These are phyloP conservation scores for Rotaria magnacalcarata DNA, from an alignment of 2,888 invertebrate species.

Conservation along the genomic window DNA sequence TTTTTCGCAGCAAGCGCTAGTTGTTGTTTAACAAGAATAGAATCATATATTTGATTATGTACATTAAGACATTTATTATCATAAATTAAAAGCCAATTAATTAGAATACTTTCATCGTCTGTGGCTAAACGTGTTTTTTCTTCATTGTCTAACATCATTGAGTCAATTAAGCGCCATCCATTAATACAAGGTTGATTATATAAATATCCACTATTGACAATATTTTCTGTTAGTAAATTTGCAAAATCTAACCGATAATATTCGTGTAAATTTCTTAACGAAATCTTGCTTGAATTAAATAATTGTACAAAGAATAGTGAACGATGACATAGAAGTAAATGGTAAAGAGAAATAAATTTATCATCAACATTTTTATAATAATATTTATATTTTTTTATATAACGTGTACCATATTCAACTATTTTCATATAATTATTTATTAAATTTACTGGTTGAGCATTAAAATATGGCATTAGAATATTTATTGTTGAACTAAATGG, in stretches of 20 bases:
- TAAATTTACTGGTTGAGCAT: background rate
- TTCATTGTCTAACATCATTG: background rate
- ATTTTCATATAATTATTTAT: slow-evolving; percentile 7
- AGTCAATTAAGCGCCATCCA: background rate
- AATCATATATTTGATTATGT: background rate
- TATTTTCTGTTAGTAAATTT: background rate
- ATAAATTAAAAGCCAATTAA: background rate
- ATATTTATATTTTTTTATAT: slow-evolving; percentile 7
- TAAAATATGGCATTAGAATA: background rate
- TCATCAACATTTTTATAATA: slow-evolving; percentile 6
- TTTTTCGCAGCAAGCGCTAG: background rate
- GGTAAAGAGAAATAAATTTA: background rate
- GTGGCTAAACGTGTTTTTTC: background rate
- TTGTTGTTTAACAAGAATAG: background rate
- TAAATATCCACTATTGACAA: background rate
- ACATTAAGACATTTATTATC: background rate
- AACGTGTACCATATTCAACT: background rate
- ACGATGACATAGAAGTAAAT: background rate
- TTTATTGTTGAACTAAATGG: slow-evolving; percentile 10
- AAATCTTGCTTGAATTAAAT: background rate
- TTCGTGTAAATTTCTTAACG: background rate
- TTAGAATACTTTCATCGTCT: background rate
- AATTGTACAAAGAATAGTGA: background rate
- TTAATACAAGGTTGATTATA: background rate
- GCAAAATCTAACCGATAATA: background rate